Percentiles rank a stretch among this genome's conserved stretches.
These are phyloP conservation scores for Sitobion miscanthi DNA, from an alignment of 1,140 invertebrate genomes.

Conservation along the genomic window DNA sequence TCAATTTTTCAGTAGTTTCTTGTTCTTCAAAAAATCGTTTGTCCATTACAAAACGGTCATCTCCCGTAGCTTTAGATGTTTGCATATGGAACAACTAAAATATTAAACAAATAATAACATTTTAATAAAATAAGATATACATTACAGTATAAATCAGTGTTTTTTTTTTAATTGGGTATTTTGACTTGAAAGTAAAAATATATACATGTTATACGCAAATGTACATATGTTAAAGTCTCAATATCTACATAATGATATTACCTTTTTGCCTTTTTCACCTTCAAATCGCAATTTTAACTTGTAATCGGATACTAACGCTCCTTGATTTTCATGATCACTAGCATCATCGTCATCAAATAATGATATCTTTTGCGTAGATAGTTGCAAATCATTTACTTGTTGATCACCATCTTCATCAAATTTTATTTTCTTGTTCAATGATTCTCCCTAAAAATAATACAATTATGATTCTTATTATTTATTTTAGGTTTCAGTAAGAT, in stretches of 20 bases:
- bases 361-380: slow-evolving; percentile 20
- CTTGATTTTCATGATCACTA: slow-evolving; percentile 29
- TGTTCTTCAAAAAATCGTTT: slow-evolving; percentile 53
- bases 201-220: not conserved
- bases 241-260: not conserved
- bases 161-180: not conserved
- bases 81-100: slow-evolving; percentile 49
- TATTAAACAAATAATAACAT: not conserved
- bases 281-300: slow-evolving; percentile 46
- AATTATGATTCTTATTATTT: not conserved
- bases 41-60: slow-evolving; percentile 41
- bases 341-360: slow-evolving; percentile 29
- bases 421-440: slow-evolving; percentile 41
- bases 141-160: not conserved
- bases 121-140: not conserved
- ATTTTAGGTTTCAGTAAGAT: not conserved
- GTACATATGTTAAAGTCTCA: not conserved
- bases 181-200: not conserved
- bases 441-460: slow-evolving; percentile 40
- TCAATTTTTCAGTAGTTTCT: slow-evolving; percentile 46
- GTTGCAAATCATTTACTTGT: not conserved
- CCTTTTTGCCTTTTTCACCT: slow-evolving; percentile 47
- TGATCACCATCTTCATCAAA: slow-evolving; percentile 45
- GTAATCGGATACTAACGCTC: not conserved
- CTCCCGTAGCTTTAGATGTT: slow-evolving; percentile 45